A percentile compares a stretch with the other conserved stretches of the same genome.
Conservation (phyloP, 2,888 invertebrate genomes). For the Itoplectis maculator region DNA sequence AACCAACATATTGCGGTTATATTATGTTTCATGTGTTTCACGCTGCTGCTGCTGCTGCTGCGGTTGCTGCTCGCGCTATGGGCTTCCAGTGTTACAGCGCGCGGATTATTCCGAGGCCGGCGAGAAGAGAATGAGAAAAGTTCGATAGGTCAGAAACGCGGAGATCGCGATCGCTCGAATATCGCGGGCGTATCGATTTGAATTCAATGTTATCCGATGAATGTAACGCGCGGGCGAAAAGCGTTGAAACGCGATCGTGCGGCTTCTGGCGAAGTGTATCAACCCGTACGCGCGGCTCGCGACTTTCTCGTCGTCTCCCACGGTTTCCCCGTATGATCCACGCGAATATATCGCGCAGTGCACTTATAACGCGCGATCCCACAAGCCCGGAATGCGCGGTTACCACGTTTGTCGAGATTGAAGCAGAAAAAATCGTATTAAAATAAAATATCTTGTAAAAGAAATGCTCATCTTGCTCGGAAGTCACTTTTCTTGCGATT, state of each 20-base stretch:
- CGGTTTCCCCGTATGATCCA: conserved; percentile 48
- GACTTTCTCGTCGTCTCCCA: conserved; percentile 44
- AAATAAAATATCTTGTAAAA: too few relatives aligned
- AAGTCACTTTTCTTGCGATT: not conserved
- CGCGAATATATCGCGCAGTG: conserved; percentile 7
- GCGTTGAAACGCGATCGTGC: conserved; percentile 48
- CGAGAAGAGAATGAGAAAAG: conserved; percentile 32
- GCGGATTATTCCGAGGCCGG: conserved; percentile 39
- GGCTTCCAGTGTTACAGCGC: conserved; percentile 52
- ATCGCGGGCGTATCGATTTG: conserved; percentile 61
- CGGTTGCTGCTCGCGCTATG: not conserved
- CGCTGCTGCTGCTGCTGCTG: too few relatives aligned
- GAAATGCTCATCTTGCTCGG: too few relatives aligned
- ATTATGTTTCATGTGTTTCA: conserved; percentile 47
- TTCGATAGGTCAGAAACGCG: conserved; percentile 48
- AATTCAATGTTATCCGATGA: conserved; percentile 63
- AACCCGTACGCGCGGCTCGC: not conserved
- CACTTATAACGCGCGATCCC: not conserved
- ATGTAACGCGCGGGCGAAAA: conserved; percentile 52
- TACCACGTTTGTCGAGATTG: not conserved
- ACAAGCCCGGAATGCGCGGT: not conserved
- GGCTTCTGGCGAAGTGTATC: conserved; percentile 19
- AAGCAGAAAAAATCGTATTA: too few relatives aligned
- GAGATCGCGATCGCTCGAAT: conserved; percentile 59
- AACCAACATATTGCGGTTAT: conserved; percentile 34